A percentile compares a stretch with the other conserved stretches of the same genome.
These are phyloP conservation scores for Anolis carolinensis DNA, from an alignment of 2,113 vertebrate genomes.

Conservation along the genomic window DNA sequence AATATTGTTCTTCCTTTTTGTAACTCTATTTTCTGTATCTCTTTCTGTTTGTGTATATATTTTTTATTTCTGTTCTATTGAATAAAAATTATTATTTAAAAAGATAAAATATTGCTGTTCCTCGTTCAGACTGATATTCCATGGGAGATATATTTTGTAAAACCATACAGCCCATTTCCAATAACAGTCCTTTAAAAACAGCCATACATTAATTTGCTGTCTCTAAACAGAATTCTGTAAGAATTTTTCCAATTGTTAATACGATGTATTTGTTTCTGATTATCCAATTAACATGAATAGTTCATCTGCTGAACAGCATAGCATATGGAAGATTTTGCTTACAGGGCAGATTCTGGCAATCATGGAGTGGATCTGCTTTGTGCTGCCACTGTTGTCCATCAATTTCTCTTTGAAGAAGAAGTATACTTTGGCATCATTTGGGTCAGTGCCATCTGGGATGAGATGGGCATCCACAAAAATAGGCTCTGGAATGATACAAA, in stretches of 20 bases:
- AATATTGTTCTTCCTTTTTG: no score
- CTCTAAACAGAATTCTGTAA: background rate
- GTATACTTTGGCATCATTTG: constrained; percentile 94
- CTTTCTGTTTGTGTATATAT: no score
- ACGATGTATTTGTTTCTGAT: background rate
- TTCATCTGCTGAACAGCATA: constrained; percentile 20
- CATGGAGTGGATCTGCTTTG: constrained; percentile 95
- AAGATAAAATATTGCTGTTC: background rate
- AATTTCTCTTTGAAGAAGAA: constrained; percentile 95
- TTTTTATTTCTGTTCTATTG: no score
- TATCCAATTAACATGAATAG: background rate
- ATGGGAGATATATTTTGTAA: background rate
- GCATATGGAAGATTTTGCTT: constrained; percentile 65
- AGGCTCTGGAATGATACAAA: constrained; percentile 82
- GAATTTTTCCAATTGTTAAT: constrained; percentile 21
- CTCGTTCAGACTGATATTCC: background rate
- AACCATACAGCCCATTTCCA: background rate
- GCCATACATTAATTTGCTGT: constrained; percentile 6
- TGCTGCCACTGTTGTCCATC: constrained; percentile 90
- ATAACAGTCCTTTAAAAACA: background rate
- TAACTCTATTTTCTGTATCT: no score
- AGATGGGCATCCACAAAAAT: constrained; percentile 94
- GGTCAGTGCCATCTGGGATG: constrained; percentile 94
- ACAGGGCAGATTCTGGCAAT: constrained; percentile 96
- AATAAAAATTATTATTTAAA: no score